A percentile compares a stretch with the other conserved stretches of the same genome.
Conservation (phyloP, 2,797 vertebrate genomes). For the Sphenopsis melanotis region DNA sequence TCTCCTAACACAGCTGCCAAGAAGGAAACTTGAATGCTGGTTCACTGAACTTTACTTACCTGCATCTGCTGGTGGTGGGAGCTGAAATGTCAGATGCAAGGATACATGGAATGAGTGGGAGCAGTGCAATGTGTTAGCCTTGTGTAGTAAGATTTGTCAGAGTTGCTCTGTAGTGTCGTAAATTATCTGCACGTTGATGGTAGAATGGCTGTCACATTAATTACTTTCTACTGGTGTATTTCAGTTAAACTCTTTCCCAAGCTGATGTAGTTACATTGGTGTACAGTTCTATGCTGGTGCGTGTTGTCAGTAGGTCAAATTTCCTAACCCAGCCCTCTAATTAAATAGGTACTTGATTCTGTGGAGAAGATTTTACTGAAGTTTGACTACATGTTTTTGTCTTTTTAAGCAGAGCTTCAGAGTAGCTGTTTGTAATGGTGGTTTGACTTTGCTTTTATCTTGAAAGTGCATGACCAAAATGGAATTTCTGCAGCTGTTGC, state of each 20-base stretch:
- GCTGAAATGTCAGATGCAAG: not conserved
- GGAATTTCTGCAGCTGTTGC: not conserved
- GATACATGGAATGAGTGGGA: not conserved
- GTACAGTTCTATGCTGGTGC: not conserved
- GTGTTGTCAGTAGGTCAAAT: not conserved
- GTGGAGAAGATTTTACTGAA: not conserved
- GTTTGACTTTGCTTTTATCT: not conserved
- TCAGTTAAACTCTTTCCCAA: not conserved
- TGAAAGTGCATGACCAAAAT: not conserved
- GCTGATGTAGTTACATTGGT: not conserved
- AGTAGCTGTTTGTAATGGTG: not conserved
- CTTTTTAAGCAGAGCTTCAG: not conserved
- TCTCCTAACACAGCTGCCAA: not conserved
- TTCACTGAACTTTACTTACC: not conserved
- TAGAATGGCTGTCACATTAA: not conserved
- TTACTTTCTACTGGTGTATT: not conserved
- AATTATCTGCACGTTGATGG: not conserved
- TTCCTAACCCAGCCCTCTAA: not conserved
- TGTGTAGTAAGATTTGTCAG: not conserved
- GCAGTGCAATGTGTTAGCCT: not conserved
- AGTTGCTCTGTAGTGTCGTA: not conserved
- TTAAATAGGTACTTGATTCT: not conserved
- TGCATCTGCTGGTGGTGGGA: not conserved
- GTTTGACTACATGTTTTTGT: not conserved
- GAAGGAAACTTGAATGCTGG: not conserved